Conservation (phyloP, 1,140 invertebrate species). For the Camponotus floridanus region DNA sequence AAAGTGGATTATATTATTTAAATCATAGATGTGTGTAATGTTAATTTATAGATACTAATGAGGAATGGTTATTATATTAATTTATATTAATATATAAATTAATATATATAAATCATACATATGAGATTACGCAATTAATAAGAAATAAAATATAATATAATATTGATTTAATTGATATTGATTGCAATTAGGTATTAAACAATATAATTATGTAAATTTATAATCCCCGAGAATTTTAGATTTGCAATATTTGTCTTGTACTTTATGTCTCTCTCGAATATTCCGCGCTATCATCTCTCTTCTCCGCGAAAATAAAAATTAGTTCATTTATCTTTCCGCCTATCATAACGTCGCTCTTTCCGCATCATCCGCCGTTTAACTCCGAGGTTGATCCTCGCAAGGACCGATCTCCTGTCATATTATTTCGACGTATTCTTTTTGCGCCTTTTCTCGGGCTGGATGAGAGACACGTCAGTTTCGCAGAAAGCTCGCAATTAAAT, state of each 20-base stretch:
- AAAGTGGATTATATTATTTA: constrained; percentile 33
- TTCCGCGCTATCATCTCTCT: neutral
- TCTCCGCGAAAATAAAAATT: constrained; percentile 7
- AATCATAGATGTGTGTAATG: neutral
- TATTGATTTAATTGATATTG: neutral
- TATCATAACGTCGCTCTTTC: constrained; percentile 2
- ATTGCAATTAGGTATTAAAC: neutral
- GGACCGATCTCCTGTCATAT: constrained; percentile 35
- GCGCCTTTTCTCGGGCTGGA: neutral
- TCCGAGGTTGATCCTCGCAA: constrained; percentile 2
- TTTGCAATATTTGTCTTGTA: neutral
- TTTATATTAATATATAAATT: constrained; percentile 2
- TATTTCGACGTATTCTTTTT: constrained; percentile 48
- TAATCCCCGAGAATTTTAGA: neutral
- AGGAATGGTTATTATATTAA: constrained; percentile 22
- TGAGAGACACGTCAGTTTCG: constrained; percentile 42
- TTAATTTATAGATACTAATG: constrained; percentile 29
- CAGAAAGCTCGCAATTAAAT: constrained; percentile 66
- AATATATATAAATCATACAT: neutral
- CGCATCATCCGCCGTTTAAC: constrained; percentile 18
- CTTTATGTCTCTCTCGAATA: neutral
- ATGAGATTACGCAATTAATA: neutral
- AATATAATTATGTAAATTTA: constrained; percentile 11
- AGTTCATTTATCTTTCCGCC: constrained; percentile 47
- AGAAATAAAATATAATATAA: neutral